Percentiles rank a stretch among this genome's conserved stretches.
Evolutionary conservation across 2,888 invertebrate species (phyloP).

Genomic region (Ptilodon capucinus): DNA sequence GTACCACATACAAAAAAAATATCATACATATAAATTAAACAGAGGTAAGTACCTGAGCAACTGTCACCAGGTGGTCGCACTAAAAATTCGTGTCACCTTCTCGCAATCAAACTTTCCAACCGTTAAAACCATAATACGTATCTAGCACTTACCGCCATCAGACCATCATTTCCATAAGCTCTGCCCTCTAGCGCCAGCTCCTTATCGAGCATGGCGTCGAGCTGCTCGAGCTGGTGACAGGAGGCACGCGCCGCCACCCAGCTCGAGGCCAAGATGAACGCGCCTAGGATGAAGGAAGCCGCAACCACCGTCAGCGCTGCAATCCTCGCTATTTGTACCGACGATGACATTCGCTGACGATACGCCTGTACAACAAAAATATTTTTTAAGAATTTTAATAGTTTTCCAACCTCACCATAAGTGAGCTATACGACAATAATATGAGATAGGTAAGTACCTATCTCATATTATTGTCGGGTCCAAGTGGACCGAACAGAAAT

Average conservation of each 20-base stretch:
- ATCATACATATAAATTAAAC: too few species aligned
- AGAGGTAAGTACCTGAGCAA: too few species aligned
- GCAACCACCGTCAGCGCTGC: conserved; percentile 91
- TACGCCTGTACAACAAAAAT: conserved; percentile 86
- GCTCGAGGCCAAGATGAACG: conserved; percentile 91
- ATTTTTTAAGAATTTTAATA: not conserved
- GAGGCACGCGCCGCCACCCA: conserved; percentile 92
- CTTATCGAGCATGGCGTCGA: conserved; percentile 85
- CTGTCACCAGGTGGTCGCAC: too few species aligned
- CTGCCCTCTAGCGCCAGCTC: conserved; percentile 86
- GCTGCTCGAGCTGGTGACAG: conserved; percentile 89
- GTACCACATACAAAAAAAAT: too few species aligned
- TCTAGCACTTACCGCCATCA: conserved; percentile 84
- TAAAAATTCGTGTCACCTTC: too few species aligned
- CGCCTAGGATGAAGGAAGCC: conserved; percentile 90
- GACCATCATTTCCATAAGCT: conserved; percentile 83
- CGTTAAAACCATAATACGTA: not conserved
- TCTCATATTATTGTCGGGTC: too few species aligned
- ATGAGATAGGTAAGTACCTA: too few species aligned
- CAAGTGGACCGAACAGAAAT: too few species aligned
- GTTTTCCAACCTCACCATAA: too few species aligned
- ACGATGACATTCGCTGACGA: conserved; percentile 86
- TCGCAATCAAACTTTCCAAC: too few species aligned
- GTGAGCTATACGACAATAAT: too few species aligned
- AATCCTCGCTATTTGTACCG: conserved; percentile 94